Conservation (phyloP, 2,888 invertebrate genomes). For the Chalcis sispes region DNA sequence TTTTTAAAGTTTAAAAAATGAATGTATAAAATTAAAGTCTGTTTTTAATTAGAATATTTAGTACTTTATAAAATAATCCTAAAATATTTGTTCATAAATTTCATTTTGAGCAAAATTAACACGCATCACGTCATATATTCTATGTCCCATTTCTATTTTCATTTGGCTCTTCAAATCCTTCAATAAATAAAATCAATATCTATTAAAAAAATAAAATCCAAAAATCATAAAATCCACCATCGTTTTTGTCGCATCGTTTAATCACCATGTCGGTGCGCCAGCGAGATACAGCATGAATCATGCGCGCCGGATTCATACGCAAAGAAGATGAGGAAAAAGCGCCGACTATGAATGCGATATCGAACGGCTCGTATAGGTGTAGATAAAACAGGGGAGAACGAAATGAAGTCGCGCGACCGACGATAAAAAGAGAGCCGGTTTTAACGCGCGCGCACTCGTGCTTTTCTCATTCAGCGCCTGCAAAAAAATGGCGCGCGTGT, state of each 20-base stretch:
- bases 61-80: too few species aligned
- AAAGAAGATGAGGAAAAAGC: slow-evolving; percentile 32
- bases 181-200: too few species aligned
- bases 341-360: slow-evolving; percentile 70
- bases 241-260: slow-evolving; percentile 9
- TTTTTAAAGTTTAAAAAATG: too few species aligned
- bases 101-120: too few species aligned
- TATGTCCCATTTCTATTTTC: too few species aligned
- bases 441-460: not conserved
- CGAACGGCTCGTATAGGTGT: slow-evolving; percentile 59
- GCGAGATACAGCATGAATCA: slow-evolving; percentile 15
- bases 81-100: too few species aligned
- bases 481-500: slow-evolving; percentile 23
- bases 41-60: too few species aligned
- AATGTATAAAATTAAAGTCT: too few species aligned
- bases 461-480: slow-evolving; percentile 52
- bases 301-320: not conserved
- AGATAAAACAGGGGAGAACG: slow-evolving; percentile 49
- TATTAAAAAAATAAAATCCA: too few species aligned
- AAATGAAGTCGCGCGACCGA: slow-evolving; percentile 54
- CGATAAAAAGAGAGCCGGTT: slow-evolving; percentile 65
- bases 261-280: slow-evolving; percentile 2
- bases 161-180: too few species aligned
- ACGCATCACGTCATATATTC: too few species aligned
- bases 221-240: not conserved